Percentiles rank a stretch among this genome's conserved stretches.
Conservation (phyloP, 2,797 vertebrate genomes). For the Phalanger gymnotis region DNA sequence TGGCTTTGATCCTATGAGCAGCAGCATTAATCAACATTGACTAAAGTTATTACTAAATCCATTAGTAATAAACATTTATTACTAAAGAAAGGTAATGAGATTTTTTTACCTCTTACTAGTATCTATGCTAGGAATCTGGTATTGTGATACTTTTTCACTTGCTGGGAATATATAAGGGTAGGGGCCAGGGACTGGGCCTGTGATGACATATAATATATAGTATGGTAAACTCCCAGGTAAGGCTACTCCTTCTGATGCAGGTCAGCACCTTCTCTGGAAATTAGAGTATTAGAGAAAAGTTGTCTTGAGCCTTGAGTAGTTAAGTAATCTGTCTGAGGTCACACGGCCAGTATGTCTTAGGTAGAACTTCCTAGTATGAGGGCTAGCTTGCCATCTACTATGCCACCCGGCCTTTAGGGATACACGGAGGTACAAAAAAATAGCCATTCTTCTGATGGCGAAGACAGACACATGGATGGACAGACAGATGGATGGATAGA, state of each 20-base stretch:
- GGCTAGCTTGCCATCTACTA: background rate
- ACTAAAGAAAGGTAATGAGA: background rate
- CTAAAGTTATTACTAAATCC: background rate
- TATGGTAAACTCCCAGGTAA: background rate
- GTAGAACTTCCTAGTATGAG: background rate
- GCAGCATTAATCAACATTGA: background rate
- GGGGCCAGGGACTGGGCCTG: background rate
- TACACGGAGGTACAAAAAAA: background rate
- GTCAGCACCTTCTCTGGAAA: background rate
- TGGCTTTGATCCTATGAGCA: background rate
- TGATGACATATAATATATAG: background rate
- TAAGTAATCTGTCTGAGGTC: background rate
- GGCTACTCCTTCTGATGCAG: background rate
- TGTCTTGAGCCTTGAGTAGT: background rate
- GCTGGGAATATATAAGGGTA: background rate
- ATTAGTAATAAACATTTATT: background rate
- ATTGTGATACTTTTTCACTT: background rate
- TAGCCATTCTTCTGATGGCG: background rate
- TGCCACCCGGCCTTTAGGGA: background rate
- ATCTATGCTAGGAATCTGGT: background rate
- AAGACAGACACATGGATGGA: background rate
- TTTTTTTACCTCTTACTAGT: background rate
- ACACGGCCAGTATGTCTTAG: background rate
- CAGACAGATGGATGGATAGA: no score
- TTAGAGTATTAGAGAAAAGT: background rate